These are phyloP conservation scores for Epizoanthus ramosus DNA, from an alignment of 92 coral and sea anemone genomes.

Conservation along the genomic window DNA sequence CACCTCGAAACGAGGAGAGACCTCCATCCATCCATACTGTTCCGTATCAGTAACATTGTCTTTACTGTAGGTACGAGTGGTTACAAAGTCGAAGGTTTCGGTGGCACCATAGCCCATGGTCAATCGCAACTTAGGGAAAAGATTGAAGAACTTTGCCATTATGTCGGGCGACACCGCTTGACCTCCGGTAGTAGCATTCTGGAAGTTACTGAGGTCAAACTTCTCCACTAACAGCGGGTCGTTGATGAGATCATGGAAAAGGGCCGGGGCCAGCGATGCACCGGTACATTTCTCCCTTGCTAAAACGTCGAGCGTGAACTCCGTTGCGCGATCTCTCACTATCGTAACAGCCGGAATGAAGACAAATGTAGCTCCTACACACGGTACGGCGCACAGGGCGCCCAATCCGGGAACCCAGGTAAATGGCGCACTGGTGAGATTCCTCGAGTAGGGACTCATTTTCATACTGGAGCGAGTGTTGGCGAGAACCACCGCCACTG, in stretches of 20 bases:
- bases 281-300: slow-evolving; percentile 15
- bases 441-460: not conserved
- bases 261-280: not conserved
- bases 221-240: not conserved
- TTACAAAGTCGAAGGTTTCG: slow-evolving; percentile 13
- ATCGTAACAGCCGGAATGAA: not conserved
- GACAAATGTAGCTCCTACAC: slow-evolving; percentile 9
- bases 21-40: slow-evolving; percentile 20
- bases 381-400: not conserved
- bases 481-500: not conserved
- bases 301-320: not conserved
- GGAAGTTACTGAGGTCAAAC: not conserved
- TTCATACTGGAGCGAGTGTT: not conserved
- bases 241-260: slow-evolving; percentile 12
- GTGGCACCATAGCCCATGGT: slow-evolving; percentile 25
- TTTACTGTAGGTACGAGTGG: not conserved
- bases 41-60: not conserved
- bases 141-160: not conserved
- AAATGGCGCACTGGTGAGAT: not conserved
- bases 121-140: slow-evolving; percentile 1
- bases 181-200: not conserved
- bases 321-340: not conserved
- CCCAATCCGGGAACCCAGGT: slow-evolving; percentile 36
- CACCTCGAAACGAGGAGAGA: slow-evolving; percentile 3
- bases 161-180: not conserved